Percentiles rank a stretch among this genome's conserved stretches.
phyloP scores from a whole-genome alignment of 1,140 invertebrate genomes.

The Trichonephila clavata region DNA sequence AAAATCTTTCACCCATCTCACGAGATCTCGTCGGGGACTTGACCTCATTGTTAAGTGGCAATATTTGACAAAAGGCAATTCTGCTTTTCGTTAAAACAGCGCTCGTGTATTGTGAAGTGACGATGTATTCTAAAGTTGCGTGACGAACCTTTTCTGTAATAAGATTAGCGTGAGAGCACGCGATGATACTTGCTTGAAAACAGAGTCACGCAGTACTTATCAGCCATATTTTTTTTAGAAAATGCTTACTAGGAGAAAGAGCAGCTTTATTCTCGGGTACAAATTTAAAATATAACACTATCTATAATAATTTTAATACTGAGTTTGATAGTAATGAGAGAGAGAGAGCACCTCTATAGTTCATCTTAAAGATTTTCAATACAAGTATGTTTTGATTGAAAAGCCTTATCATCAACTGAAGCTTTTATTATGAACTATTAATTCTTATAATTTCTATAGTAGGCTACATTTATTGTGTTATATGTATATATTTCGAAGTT shows the following conservation, averaged over 20 bases:
- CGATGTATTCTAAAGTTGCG: slow-evolving; percentile 49
- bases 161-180: slow-evolving; percentile 44
- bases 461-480: too few relatives aligned
- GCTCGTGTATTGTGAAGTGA: slow-evolving; percentile 20
- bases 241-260: background rate
- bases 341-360: too few relatives aligned
- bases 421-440: too few relatives aligned
- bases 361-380: too few relatives aligned
- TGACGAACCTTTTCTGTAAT: slow-evolving; percentile 43
- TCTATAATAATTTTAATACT: too few relatives aligned
- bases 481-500: too few relatives aligned
- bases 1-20: background rate
- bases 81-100: background rate
- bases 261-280: too few relatives aligned
- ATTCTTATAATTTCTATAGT: too few relatives aligned
- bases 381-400: too few relatives aligned
- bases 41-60: slow-evolving; percentile 43
- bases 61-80: slow-evolving; percentile 23
- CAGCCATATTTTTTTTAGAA: background rate
- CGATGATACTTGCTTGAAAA: slow-evolving; percentile 20
- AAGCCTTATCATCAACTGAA: too few relatives aligned
- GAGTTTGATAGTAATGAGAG: too few relatives aligned
- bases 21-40: background rate
- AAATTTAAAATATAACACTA: too few relatives aligned
- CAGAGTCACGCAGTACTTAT: slow-evolving; percentile 14